Evolutionary conservation across 2,888 invertebrate genomes (phyloP).

Genomic region (Tetranychus truncatus): DNA sequence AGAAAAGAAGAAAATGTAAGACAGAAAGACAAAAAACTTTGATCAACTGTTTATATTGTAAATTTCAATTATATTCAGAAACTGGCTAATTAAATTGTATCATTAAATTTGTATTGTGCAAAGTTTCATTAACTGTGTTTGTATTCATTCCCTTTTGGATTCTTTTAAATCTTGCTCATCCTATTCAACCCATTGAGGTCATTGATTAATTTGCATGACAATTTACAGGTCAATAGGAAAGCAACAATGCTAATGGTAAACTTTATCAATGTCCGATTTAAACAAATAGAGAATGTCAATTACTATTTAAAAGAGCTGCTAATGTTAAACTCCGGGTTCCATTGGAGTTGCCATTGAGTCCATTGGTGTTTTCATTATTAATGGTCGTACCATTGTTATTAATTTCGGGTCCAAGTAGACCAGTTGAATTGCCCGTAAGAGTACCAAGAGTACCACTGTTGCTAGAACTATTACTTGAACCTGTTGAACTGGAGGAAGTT

Average conservation of each 20-base stretch:
- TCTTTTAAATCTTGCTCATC: not conserved
- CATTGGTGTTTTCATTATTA: not conserved
- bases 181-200: not conserved
- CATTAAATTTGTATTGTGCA: too few species aligned
- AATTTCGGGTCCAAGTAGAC: not conserved
- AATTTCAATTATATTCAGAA: too few species aligned
- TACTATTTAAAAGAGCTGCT: conserved; percentile 20
- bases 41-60: too few species aligned
- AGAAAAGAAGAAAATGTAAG: not conserved
- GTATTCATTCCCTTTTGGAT: too few species aligned
- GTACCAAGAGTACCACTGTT: not conserved
- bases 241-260: too few species aligned
- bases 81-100: too few species aligned
- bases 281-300: not conserved
- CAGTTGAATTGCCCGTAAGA: not conserved
- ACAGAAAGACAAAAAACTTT: not conserved
- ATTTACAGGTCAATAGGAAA: too few species aligned
- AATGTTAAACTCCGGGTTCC: conserved; percentile 17
- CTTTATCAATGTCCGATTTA: not conserved
- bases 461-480: not conserved
- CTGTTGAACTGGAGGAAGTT: not conserved
- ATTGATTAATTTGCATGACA: not conserved
- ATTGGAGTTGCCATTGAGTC: not conserved
- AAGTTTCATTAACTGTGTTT: too few species aligned
- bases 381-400: not conserved